Conservation (phyloP, 2,888 invertebrate genomes). For the Plebejus argus region DNA sequence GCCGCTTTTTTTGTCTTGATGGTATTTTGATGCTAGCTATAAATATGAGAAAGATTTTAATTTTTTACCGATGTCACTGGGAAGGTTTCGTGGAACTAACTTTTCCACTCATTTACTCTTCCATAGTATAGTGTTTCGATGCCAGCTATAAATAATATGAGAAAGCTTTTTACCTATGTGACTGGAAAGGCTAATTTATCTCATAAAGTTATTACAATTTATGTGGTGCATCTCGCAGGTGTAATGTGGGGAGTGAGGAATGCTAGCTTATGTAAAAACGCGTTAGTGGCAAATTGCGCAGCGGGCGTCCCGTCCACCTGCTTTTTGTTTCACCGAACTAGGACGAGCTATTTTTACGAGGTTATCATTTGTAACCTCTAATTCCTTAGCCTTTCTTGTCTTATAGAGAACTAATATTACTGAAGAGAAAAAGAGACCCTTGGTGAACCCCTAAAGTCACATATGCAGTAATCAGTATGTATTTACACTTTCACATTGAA, state of each 20-base stretch:
- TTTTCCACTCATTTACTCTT: background rate
- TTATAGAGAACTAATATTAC: background rate
- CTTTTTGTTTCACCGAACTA: constrained; percentile 33
- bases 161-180: constrained; percentile 19
- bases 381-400: background rate
- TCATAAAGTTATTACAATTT: constrained; percentile 26
- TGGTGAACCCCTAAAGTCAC: background rate
- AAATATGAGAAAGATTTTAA: too few relatives aligned
- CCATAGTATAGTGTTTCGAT: background rate
- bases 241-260: constrained; percentile 14
- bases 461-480: background rate
- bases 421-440: background rate
- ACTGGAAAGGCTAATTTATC: constrained; percentile 33
- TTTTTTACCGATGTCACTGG: too few relatives aligned
- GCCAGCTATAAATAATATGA: constrained; percentile 1
- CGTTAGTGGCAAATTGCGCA: constrained; percentile 45
- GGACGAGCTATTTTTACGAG: constrained; percentile 18
- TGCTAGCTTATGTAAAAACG: constrained; percentile 40
- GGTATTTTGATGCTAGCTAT: too few relatives aligned
- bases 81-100: too few relatives aligned
- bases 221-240: constrained; percentile 29
- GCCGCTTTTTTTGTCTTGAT: too few relatives aligned
- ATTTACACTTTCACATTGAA: background rate
- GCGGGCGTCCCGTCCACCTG: constrained; percentile 46
- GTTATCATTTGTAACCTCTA: constrained; percentile 5